Base-by-base conservation (phyloP, 2,888 invertebrate species). In the Pterostichus madidus region DNA sequence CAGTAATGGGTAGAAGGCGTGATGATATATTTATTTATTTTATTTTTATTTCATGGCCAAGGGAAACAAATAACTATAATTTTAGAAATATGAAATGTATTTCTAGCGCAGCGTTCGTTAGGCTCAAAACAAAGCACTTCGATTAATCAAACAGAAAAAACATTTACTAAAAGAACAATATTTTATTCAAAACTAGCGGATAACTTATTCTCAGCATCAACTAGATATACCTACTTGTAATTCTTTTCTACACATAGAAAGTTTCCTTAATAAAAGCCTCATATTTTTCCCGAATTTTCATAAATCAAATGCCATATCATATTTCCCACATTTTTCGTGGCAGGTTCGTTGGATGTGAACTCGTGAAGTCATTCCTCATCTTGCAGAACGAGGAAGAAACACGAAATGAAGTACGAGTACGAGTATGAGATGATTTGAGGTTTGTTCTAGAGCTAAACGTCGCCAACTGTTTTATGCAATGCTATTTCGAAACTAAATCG, bases 211-310 rank as follows among this genome's bases (percentile, higher is more conserved):
- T 17, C 7, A 24, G 31, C 52, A 31, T 24, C 75, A 75, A 52
- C 75, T 49, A 75, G 75, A 75, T 39, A 75, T n/a, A 75, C 24
- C 75, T 75, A 75, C 75, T 75, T 75, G 75, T 75, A 75, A 75
- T 75, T 75, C 75, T 24, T 75, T 75, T 75, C 75, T 75, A 53
- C 77, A 56, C 56, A 56, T 56, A 53, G 44, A 71, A 77, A 77
- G 56, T 77, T 56, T 77, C 56, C 56, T 77, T 77, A 77, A 77
- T 77, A 77, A 77, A 77, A 56, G 77, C 17, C 77, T 56, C 77
- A 59, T 77, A 56, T 77, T 56, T 77, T 52, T 56, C 39, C 56
- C n/a, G 59, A 77, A 77, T 77, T 77, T 77, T 77, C 53, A 77
- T 77, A 77, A 77, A 77, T 77, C 77, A 77, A 56, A 53, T 39